Conservation (phyloP, 2,888 invertebrate genomes). For the Unio delphinus region DNA sequence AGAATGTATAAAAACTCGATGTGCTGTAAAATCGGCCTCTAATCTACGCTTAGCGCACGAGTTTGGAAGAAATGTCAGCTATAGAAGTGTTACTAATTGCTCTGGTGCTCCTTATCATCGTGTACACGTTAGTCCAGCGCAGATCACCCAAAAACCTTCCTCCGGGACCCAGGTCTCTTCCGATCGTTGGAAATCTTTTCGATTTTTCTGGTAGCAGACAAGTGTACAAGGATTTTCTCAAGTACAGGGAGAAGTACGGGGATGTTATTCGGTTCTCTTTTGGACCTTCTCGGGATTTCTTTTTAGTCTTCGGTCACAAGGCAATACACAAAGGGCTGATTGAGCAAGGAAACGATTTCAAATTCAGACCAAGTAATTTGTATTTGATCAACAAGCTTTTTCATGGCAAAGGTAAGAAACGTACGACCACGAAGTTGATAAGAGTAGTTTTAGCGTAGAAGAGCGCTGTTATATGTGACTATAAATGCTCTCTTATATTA, state of each 20-base stretch:
- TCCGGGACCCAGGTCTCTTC: conserved; percentile 18
- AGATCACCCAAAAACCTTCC: conserved; percentile 6
- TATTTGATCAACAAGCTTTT: conserved; percentile 12
- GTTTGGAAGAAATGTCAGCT: no score
- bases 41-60: no score
- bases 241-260: conserved; percentile 17
- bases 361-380: conserved; percentile 19
- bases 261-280: conserved; percentile 13
- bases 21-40: no score
- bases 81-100: background rate
- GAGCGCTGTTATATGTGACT: no score
- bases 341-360: conserved; percentile 16
- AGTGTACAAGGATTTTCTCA: conserved; percentile 6
- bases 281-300: conserved; percentile 14
- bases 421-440: background rate
- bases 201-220: background rate
- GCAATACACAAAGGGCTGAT: conserved; percentile 15
- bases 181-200: conserved; percentile 8
- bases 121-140: conserved; percentile 7
- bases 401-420: conserved; percentile 12
- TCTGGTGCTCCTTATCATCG: conserved; percentile 1
- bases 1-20: no score
- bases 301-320: conserved; percentile 11
- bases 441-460: no score
- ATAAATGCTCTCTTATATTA: no score